Base-by-base conservation (phyloP, 2,113 vertebrate genomes). In the Atractosteus spatula region DNA sequence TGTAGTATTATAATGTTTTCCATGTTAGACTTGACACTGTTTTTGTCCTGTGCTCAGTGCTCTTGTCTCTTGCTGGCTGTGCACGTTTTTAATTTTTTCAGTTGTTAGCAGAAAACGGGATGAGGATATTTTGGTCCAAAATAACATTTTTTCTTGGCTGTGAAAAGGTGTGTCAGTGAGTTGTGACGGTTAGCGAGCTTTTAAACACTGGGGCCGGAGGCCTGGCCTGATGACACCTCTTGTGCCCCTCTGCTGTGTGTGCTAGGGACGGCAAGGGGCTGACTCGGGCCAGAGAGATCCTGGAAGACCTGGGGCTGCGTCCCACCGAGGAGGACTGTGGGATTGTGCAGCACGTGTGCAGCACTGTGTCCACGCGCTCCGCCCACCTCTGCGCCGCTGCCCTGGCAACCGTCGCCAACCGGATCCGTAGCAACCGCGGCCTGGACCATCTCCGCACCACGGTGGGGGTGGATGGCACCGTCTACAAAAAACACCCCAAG, bases 391-490 rank as follows among this genome's bases (percentile, higher is more conserved):
- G 93, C 0, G 94, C 87, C 0, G 80, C 92, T 0, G 93, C 91
- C 67, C 82, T 98, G 80, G 89, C 92, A 0, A 91, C 94, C 0
- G 13, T 97, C 68, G 84, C 85, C 66, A 83, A 83, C 78, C 87
- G 76, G 16, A 92, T 96, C 68, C 82, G 90, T 59, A 70, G 2
- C 43, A 90, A 82, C 84, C 83, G 87, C 1, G 66, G 84, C 2
- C 64, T 88, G 80, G 68, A 57, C 10, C 44, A 4, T 0, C 82
- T 93, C 11, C 63, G 66, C 10, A 83, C 90, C 41, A 83, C 81
- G 0, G 90, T 97, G 2, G 95, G 89, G 2, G 89, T 94, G 12
- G 92, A 93, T 0, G 94, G 92, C 69, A 82, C 41, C 8, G 89
- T 95, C 42, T 89, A 81, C 41, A 73, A 74, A 12, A 82, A 76